Conservation (phyloP, 1,140 invertebrate genomes). For the Leucophenga varia region DNA sequence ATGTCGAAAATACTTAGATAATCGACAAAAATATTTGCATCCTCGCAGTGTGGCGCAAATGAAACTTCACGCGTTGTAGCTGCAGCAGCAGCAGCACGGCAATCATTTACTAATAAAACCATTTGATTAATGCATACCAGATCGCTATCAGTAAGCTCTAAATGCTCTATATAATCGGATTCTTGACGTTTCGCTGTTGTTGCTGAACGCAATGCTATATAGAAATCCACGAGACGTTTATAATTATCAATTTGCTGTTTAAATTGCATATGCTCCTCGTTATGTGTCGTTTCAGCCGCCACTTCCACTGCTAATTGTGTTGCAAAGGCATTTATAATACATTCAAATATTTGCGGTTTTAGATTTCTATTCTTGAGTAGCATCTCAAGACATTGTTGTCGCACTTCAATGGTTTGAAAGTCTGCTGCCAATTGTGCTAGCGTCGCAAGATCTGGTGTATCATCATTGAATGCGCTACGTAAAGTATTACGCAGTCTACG, state of each 20-base stretch:
- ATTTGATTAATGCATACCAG: conserved; percentile 48
- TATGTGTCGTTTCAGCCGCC: no score
- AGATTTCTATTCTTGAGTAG: conserved; percentile 61
- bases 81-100: background rate
- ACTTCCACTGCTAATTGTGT: conserved; percentile 2
- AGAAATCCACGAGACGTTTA: conserved; percentile 39
- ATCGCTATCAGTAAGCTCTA: conserved; percentile 43
- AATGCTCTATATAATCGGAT: conserved; percentile 19
- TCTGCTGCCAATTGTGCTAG: conserved; percentile 63
- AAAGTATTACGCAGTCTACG: conserved; percentile 74
- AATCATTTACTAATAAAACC: conserved; percentile 29
- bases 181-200: conserved; percentile 4
- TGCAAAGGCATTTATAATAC: conserved; percentile 31
- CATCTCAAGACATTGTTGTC: conserved; percentile 71
- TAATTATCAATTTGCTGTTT: conserved; percentile 36
- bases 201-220: conserved; percentile 22
- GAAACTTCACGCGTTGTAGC: conserved; percentile 21
- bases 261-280: conserved; percentile 24
- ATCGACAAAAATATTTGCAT: conserved; percentile 43
- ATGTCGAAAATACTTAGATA: conserved; percentile 45
- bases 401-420: conserved; percentile 73
- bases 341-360: conserved; percentile 37
- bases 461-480: conserved; percentile 59
- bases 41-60: conserved; percentile 29
- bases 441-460: conserved; percentile 33